Evolutionary conservation across 2,113 vertebrate genomes (phyloP).

Genomic region (Capreolus pygargus): DNA sequence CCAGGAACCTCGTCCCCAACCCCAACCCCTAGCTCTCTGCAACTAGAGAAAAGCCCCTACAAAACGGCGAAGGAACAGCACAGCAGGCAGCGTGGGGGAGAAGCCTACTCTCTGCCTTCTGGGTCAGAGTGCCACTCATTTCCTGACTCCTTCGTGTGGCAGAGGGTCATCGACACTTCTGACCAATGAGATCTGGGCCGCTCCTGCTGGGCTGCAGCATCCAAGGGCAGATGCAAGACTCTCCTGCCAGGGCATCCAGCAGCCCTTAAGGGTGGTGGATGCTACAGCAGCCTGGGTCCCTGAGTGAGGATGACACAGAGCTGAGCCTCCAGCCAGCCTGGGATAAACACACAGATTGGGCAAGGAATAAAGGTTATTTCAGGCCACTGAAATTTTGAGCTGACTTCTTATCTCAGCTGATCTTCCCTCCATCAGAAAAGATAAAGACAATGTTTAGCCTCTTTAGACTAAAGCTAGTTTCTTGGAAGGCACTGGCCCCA

Average conservation of each 20-base stretch:
- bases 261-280: fast-evolving
- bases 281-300: background rate
- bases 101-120: fast-evolving
- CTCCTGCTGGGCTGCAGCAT: background rate
- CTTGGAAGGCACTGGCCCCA: background rate
- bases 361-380: background rate
- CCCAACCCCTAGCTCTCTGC: background rate
- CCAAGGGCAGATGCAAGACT: fast-evolving
- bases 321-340: background rate
- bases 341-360: fast-evolving
- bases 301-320: background rate
- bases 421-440: background rate
- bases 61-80: background rate
- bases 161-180: background rate
- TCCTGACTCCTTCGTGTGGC: fast-evolving
- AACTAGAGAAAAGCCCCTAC: background rate
- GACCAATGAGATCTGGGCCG: background rate
- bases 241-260: fast-evolving
- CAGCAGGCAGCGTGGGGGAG: background rate
- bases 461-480: background rate
- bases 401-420: background rate
- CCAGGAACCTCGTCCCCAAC: background rate
- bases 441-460: background rate
- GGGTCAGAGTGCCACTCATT: fast-evolving
- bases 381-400: background rate